Percentiles rank a stretch among this genome's conserved stretches.
Evolutionary conservation across 1,140 invertebrate genomes (phyloP).

Genomic region (Drosophila ogumai): DNA sequence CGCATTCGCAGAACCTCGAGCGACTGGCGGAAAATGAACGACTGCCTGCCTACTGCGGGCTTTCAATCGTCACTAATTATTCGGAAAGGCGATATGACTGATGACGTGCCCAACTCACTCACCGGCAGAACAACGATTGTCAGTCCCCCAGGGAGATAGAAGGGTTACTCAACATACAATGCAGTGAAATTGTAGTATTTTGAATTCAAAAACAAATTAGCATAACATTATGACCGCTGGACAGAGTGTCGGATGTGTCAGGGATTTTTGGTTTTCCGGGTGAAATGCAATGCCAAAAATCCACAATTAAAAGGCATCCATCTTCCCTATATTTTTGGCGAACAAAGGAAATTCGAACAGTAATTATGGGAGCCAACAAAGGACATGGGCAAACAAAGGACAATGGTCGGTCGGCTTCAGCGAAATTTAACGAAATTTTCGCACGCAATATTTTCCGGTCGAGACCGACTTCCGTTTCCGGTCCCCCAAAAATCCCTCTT

Average conservation of each 20-base stretch:
- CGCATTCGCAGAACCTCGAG: background rate
- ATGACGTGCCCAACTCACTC: constrained; percentile 11
- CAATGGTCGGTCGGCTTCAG: background rate
- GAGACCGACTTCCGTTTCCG: constrained; percentile 2
- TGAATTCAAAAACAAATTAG: constrained; percentile 58
- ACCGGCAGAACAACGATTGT: background rate
- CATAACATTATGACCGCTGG: constrained; percentile 33
- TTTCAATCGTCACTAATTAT: constrained; percentile 39
- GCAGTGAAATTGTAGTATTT: no score
- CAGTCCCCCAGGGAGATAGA: background rate
- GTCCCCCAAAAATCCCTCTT: background rate
- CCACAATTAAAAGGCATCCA: constrained; percentile 8
- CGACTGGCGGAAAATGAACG: background rate
- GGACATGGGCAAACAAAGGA: constrained; percentile 36
- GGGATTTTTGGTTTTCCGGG: constrained; percentile 28
- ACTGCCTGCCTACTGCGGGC: background rate
- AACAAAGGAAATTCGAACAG: constrained; percentile 66
- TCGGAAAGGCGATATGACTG: constrained; percentile 42
- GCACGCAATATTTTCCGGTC: constrained; percentile 15
- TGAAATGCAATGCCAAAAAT: background rate
- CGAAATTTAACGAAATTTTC: constrained; percentile 28
- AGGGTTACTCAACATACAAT: background rate
- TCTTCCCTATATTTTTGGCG: background rate
- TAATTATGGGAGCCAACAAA: constrained; percentile 63
- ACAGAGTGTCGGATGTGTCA: background rate